Evolutionary conservation across 2,113 vertebrate genomes (phyloP), one percentile per base, ranked within the genome.

Genomic region (Aramus guarauna): DNA sequence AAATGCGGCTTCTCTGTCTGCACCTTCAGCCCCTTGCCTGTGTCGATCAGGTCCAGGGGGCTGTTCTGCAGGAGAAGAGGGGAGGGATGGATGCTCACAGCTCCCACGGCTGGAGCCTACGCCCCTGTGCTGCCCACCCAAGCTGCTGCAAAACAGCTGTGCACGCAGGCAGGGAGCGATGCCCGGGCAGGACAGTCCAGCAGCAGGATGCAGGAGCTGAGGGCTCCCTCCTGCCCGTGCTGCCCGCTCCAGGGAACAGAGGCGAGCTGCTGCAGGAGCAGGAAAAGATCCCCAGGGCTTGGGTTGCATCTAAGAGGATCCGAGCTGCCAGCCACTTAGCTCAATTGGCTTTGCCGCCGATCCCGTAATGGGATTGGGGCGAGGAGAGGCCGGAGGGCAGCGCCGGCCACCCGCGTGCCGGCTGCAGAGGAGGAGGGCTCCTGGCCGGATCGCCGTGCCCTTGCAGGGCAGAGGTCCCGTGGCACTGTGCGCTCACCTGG

Each of bases 1-100:
- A 99, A 98, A 89, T 99, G 99, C 7, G 99, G 98, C 92, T 99
- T 99, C 96, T 99, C 99, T 0, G 99, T 98, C 90, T 99, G 99
- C 91, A 99, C 98, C 92, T 99, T 99, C 80, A 99, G 96, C 24
- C 99, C 99, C 96, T 99, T 99, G 85, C 99, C 99, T 0, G 98
- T 99, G 96, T 99, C 99, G 1, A 99, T 99, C 92, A 99, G 97
- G 96, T 99, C 99, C 80, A 99, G 96, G 37, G 99, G 98, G 34
- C 99, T 99, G 91, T 97, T 98, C 99, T 99, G 98, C 36, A 30
- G 53, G 55, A 77, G 36, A n/a, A 68, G 30, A 69, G 12, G 29
- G 39, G 47, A 71, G 41, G 24, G 68, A 48, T 43, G 24, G 68
- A 48, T 43, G 55, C 26, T 75, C 41, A 19, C 11, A 11, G 34